Evolutionary conservation across 2,888 invertebrate species (phyloP).

Genomic region (Scaptomyza cyrtandrae): DNA sequence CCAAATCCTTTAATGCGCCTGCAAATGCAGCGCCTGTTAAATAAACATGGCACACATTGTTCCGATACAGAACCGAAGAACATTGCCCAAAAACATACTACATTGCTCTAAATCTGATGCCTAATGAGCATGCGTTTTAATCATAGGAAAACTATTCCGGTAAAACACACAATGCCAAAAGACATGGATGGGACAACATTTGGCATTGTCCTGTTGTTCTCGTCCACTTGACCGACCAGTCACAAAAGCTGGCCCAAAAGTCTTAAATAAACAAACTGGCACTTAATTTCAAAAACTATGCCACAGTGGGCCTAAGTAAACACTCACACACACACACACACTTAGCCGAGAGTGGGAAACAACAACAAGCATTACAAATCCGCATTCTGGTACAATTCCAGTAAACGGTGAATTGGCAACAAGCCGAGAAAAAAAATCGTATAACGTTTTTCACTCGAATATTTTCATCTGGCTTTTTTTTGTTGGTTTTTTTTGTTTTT

Average conservation of each 20-base stretch:
- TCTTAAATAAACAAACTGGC: conserved; percentile 39
- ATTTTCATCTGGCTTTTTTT: conserved; percentile 7
- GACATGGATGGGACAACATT: conserved; percentile 6
- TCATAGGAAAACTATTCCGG: not conserved
- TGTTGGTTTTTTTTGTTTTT: not conserved
- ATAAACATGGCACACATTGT: conserved; percentile 27
- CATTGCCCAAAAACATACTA: conserved; percentile 23
- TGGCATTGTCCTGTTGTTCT: conserved; percentile 13
- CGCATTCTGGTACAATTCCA: conserved; percentile 26
- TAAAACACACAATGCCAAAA: conserved; percentile 4
- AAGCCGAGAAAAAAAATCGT: conserved; percentile 29
- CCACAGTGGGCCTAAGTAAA: conserved; percentile 35
- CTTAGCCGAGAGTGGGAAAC: not conserved
- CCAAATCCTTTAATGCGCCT: conserved; percentile 66
- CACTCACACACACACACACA: conserved; percentile 5
- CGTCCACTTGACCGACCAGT: conserved; percentile 30
- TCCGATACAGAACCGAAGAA: conserved; percentile 3
- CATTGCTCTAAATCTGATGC: conserved; percentile 57
- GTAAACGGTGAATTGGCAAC: conserved; percentile 43
- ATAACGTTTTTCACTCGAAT: conserved; percentile 44
- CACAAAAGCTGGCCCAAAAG: conserved; percentile 13
- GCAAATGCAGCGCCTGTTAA: conserved; percentile 25
- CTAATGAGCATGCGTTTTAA: conserved; percentile 46
- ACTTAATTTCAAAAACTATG: conserved; percentile 63
- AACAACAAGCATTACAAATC: not conserved